phyloP scores from a whole-genome alignment of 2,797 vertebrate genomes.

The Remorina albescens region DNA sequence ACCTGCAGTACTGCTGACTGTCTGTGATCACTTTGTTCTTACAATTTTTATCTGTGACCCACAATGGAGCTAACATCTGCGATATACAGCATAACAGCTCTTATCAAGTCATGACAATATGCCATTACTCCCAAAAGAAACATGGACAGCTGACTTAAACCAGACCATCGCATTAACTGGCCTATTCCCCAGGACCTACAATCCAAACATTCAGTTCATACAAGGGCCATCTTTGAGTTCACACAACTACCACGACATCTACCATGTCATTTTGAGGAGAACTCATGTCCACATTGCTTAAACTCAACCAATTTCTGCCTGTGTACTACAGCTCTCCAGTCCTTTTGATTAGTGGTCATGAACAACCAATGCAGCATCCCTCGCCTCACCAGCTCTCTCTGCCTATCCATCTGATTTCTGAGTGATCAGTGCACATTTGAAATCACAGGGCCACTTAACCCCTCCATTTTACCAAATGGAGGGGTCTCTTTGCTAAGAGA shows the following conservation, averaged over 20 bases:
- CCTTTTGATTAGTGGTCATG: slow-evolving; percentile 6
- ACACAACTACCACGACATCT: neutral
- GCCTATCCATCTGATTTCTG: neutral
- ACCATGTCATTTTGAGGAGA: neutral
- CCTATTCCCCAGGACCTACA: neutral
- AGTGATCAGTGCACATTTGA: slow-evolving; percentile 10
- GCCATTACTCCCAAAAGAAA: neutral
- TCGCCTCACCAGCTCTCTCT: neutral
- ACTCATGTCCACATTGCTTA: neutral
- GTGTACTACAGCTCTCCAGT: neutral
- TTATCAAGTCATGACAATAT: neutral
- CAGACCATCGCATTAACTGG: neutral
- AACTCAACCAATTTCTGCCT: neutral
- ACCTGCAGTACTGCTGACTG: no score
- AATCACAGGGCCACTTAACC: slow-evolving; percentile 9
- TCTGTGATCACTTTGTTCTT: neutral
- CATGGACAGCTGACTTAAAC: neutral
- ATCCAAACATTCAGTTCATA: neutral
- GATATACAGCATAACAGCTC: neutral
- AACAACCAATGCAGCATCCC: neutral
- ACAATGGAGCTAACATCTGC: neutral
- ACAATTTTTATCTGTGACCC: neutral
- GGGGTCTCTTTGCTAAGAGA: no score
- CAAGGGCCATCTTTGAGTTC: neutral
- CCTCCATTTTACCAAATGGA: neutral